Base-by-base conservation (phyloP, 2,888 invertebrate species). In the Octonoba sinensis region DNA sequence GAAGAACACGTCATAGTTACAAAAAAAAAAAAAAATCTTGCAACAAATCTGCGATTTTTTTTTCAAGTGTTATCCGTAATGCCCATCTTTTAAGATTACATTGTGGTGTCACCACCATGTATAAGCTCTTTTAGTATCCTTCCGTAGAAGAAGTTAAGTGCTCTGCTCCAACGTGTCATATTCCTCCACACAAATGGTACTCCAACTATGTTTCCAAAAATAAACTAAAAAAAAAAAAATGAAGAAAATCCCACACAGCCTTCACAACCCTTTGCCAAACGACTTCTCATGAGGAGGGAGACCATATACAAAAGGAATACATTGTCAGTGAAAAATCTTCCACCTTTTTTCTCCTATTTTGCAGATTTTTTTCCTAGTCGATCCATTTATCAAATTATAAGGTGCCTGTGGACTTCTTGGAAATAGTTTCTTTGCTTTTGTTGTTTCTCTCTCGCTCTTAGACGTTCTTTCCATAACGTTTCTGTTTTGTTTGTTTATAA, bases 351-450 rank as follows among this genome's bases (percentile, higher is more conserved):
- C 27, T n/a, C 11, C 8, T 18, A 57, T 49, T n/a, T 47, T 46
- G 20, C 47, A 36, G 27, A 49, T 59, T 49, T 67, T 75, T 65
- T 70, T 59, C 18, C 15, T 49, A 27, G 22, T 44, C 44, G 22
- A 59, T 64, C 73, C 69, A 81, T 81, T 79, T 81, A 81, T 81
- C 79, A 81, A 74, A 81, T 73, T 81, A 81, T 81, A 81, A 81
- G 66, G 67, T 81, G 69, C 73, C 79, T 59, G 54, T 22, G 24
- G 59, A 18, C 44, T 77, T 65, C 70, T 64, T 64, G 15, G 20
- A 62, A 62, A n/a, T 62, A 16, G 24, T 16, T 62, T 62, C 62
- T 27, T 62, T 46, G 44, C 18, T 12, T n/a, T 12, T 36, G n/a
- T 74, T 66, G 22, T 65, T 57, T 67, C 36, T 51, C 46, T 16